Conservation (phyloP, 2,113 vertebrate genomes). For the Sakesphorus luctuosus region DNA sequence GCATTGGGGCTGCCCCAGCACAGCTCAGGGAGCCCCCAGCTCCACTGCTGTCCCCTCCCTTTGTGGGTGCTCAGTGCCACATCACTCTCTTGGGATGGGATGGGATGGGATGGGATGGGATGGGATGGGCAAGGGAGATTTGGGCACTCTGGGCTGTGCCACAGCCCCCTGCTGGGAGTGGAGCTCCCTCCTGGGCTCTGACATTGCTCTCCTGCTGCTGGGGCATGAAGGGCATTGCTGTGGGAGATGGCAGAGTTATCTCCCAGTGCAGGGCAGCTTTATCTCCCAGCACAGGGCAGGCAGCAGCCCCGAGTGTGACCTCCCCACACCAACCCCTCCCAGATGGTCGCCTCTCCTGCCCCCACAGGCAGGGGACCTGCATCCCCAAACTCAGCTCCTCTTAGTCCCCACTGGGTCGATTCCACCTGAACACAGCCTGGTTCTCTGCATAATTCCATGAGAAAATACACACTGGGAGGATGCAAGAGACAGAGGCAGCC, state of each 20-base stretch:
- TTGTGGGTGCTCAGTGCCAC: background rate
- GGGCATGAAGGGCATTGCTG: slow-evolving; percentile 53
- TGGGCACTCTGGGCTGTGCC: background rate
- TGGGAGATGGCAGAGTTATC: slow-evolving; percentile 2
- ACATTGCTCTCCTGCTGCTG: slow-evolving; percentile 2
- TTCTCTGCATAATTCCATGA: rapidly evolving
- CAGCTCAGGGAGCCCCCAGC: background rate
- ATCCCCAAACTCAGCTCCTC: background rate
- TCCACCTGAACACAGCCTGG: rapidly evolving
- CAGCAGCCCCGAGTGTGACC: background rate
- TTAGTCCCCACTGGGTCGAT: rapidly evolving
- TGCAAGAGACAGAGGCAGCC: background rate
- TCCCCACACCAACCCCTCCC: rapidly evolving
- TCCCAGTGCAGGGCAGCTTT: background rate
- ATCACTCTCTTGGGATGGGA: rapidly evolving
- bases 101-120: no score
- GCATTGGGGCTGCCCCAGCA: background rate
- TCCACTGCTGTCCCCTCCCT: background rate
- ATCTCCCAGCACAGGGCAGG: background rate
- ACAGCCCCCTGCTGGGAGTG: rapidly evolving
- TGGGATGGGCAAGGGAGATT: rapidly evolving
- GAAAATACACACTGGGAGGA: background rate
- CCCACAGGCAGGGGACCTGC: rapidly evolving
- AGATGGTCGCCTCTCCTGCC: background rate
- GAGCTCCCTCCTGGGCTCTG: background rate